Percentiles rank a stretch among this genome's conserved stretches.
Evolutionary conservation across 2,888 invertebrate genomes (phyloP).

Genomic region (Sinodicranocentrus sp.): DNA sequence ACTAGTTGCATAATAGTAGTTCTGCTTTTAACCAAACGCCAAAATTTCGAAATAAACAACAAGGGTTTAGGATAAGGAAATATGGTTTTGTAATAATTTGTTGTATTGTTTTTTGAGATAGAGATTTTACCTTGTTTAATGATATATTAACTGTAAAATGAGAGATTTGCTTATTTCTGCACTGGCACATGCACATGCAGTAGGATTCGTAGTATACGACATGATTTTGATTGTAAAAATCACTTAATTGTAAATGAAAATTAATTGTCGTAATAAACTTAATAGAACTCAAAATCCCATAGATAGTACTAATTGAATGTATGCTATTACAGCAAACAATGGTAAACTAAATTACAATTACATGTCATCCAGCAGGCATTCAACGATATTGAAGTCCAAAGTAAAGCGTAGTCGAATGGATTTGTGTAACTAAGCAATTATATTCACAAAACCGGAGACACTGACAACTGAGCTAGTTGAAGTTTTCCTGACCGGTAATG

Average conservation of each 20-base stretch:
- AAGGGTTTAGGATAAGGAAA: not conserved
- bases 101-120: not conserved
- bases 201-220: constrained; percentile 62
- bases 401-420: no score
- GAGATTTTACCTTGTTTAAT: not conserved
- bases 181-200: constrained; percentile 36
- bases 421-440: no score
- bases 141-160: not conserved
- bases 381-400: no score
- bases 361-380: no score
- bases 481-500: no score
- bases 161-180: not conserved
- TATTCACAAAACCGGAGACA: no score
- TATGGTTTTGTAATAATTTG: not conserved
- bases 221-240: constrained; percentile 25
- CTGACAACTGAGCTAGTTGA: no score
- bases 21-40: not conserved
- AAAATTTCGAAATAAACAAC: not conserved
- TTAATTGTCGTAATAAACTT: no score
- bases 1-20: not conserved
- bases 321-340: no score
- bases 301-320: not conserved
- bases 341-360: no score
- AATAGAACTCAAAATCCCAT: no score
- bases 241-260: not conserved